Evolutionary conservation across 1,140 invertebrate species (phyloP).

Genomic region (Penaeus indicus): DNA sequence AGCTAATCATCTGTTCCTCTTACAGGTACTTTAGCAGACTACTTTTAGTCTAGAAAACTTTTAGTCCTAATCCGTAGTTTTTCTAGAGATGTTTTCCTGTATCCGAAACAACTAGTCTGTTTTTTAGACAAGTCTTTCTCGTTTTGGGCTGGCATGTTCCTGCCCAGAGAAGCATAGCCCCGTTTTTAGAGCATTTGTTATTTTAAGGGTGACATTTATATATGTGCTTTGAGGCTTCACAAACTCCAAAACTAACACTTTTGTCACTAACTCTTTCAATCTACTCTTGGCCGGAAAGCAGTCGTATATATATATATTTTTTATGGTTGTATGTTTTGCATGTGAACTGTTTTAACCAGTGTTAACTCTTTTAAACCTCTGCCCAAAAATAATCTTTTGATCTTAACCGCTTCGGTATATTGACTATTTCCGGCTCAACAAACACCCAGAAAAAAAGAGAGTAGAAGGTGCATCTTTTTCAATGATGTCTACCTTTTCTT

Average conservation of each 20-base stretch:
- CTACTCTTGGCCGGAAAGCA: conserved; percentile 33
- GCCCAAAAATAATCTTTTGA: too few species aligned
- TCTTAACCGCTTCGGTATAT: too few species aligned
- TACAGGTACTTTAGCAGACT: conserved; percentile 47
- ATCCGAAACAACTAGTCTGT: neutral
- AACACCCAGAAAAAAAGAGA: too few species aligned
- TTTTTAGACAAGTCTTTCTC: neutral
- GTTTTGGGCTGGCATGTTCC: conserved; percentile 50
- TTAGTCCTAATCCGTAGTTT: neutral
- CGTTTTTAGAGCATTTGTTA: conserved; percentile 34
- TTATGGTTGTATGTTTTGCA: neutral
- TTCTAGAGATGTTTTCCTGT: conserved; percentile 28
- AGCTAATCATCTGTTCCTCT: conserved; percentile 5
- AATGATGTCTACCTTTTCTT: too few species aligned
- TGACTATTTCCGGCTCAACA: too few species aligned
- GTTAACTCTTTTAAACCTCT: too few species aligned
- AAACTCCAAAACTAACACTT: conserved; percentile 34
- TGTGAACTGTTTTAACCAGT: neutral
- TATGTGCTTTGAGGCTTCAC: conserved; percentile 24
- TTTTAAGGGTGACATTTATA: neutral
- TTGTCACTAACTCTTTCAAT: conserved; percentile 28
- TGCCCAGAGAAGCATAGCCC: conserved; percentile 20
- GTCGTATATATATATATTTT: neutral
- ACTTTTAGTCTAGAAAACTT: conserved; percentile 42
- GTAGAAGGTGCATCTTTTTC: too few species aligned